A percentile compares a stretch with the other conserved stretches of the same genome.
Evolutionary conservation across 2,113 vertebrate genomes (phyloP).

Genomic region (Mustela lutreola): DNA sequence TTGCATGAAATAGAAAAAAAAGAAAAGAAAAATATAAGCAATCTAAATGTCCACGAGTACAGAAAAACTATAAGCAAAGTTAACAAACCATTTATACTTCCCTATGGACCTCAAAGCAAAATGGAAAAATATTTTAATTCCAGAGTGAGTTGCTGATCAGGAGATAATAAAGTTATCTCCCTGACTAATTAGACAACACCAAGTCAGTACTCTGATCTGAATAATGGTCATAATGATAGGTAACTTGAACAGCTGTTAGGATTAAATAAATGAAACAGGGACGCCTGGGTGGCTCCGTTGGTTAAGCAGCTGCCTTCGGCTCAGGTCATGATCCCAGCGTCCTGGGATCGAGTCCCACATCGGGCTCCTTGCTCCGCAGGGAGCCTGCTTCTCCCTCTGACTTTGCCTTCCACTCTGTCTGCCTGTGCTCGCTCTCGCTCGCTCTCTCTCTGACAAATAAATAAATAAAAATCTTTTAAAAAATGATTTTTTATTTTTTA

Average conservation of each 20-base stretch:
- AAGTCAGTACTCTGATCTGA: not conserved
- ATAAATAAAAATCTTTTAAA: no score
- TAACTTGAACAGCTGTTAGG: not conserved
- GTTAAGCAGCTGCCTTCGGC: no score
- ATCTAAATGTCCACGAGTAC: not conserved
- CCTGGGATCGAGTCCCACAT: no score
- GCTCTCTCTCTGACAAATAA: no score
- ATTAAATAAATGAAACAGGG: not conserved
- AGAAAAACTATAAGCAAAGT: not conserved
- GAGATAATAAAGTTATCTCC: not conserved
- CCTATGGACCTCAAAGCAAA: not conserved
- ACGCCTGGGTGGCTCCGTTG: no score
- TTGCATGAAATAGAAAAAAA: not conserved
- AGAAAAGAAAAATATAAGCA: not conserved
- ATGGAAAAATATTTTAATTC: not conserved
- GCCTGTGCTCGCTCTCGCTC: no score
- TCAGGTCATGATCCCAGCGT: no score
- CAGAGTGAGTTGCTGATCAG: not conserved
- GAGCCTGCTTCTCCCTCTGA: no score
- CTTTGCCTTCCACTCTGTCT: no score
- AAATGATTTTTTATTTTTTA: no score
- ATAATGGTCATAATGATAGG: not conserved
- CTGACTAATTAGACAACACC: not conserved
- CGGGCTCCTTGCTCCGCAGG: no score
- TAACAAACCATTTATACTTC: not conserved